Evolutionary conservation across 2,888 invertebrate genomes (phyloP).

Genomic region (Amaurobius ferox): DNA sequence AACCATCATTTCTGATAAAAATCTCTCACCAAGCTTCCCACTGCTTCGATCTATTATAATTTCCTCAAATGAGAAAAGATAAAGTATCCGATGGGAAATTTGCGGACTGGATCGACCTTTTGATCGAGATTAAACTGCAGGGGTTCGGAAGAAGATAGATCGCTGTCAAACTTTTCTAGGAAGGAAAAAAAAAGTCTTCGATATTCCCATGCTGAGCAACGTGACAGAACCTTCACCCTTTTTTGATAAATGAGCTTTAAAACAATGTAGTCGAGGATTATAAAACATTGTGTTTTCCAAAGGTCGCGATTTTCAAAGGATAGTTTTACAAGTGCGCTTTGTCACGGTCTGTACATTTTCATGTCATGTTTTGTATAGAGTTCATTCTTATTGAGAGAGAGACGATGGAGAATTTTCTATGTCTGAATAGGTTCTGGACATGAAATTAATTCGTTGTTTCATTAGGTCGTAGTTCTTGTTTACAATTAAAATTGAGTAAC

Average conservation of each 20-base stretch:
- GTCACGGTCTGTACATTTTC: neutral
- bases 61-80: neutral
- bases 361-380: neutral
- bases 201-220: neutral
- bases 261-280: slow-evolving; percentile 31
- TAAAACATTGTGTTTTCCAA: slow-evolving; percentile 27
- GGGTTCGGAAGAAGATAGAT: slow-evolving; percentile 29
- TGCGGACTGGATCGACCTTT: neutral
- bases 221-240: slow-evolving; percentile 45
- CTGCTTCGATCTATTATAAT: slow-evolving; percentile 2
- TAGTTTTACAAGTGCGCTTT: neutral
- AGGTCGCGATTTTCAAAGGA: neutral
- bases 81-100: neutral
- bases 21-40: neutral
- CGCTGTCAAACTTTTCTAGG: neutral
- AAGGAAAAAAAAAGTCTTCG: neutral
- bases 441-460: no score
- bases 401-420: no score
- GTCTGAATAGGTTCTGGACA: no score
- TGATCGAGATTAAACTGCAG: slow-evolving; percentile 18
- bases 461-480: no score
- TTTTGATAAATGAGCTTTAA: slow-evolving; percentile 62
- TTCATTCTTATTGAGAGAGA: no score
- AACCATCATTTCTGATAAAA: slow-evolving; percentile 5
- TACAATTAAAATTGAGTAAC: no score